These are phyloP conservation scores for Unio pictorum DNA, from an alignment of 2,888 invertebrate genomes.

Conservation along the genomic window DNA sequence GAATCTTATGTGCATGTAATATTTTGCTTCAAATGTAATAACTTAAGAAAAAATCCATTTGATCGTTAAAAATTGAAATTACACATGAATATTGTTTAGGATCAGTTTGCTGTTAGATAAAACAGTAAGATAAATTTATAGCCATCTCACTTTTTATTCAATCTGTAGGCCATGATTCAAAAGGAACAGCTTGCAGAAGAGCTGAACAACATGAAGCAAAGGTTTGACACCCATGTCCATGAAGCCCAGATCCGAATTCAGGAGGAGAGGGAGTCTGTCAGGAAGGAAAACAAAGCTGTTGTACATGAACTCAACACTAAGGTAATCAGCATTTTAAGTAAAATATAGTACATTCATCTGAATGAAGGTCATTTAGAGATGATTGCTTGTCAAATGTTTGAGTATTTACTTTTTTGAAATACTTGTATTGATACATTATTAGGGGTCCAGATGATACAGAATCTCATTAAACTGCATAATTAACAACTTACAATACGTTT, in stretches of 20 bases:
- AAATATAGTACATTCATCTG: not conserved
- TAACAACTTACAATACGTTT: too few relatives aligned
- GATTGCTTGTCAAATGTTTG: not conserved
- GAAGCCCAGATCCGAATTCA: constrained; percentile 53
- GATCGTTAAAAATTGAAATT: too few relatives aligned
- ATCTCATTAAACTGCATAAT: too few relatives aligned
- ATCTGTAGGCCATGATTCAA: constrained; percentile 61
- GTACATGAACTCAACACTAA: constrained; percentile 61
- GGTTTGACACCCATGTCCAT: constrained; percentile 61
- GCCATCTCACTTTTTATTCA: too few relatives aligned
- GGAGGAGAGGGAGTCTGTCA: constrained; percentile 57
- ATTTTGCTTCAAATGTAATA: too few relatives aligned
- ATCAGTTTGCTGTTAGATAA: too few relatives aligned
- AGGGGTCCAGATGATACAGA: too few relatives aligned
- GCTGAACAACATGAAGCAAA: constrained; percentile 55
- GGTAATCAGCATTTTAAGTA: constrained; percentile 33
- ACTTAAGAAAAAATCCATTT: too few relatives aligned
- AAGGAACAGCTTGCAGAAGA: constrained; percentile 67
- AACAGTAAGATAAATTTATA: too few relatives aligned
- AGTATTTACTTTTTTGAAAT: not conserved
- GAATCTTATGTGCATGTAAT: too few relatives aligned
- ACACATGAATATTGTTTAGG: too few relatives aligned
- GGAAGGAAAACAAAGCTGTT: constrained; percentile 56
- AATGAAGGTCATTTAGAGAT: not conserved
- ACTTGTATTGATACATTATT: not conserved